phyloP scores from a whole-genome alignment of 2,113 vertebrate species.

The Pangasianodon gigas region DNA sequence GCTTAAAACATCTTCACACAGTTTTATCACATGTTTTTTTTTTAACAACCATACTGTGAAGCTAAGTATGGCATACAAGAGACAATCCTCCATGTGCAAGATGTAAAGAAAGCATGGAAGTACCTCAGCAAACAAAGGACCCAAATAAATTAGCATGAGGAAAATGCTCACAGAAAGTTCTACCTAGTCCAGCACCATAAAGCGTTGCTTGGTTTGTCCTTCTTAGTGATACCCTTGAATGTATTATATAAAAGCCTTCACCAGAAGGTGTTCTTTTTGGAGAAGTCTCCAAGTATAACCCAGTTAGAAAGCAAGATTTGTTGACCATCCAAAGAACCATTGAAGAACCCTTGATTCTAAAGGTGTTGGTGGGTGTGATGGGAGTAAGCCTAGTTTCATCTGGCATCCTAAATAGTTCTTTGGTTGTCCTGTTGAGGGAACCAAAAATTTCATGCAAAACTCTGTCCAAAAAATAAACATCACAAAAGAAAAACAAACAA shows the following conservation, averaged over 20 bases:
- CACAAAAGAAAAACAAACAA: background rate
- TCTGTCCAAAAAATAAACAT: background rate
- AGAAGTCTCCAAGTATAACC: background rate
- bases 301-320: background rate
- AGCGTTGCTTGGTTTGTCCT: background rate
- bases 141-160: constrained; percentile 71
- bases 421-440: background rate
- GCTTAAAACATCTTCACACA: constrained; percentile 27
- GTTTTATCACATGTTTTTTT: background rate
- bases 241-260: background rate
- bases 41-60: background rate
- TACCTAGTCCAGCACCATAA: background rate
- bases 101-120: constrained; percentile 57
- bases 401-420: background rate
- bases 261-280: background rate
- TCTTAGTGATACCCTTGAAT: background rate
- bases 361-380: background rate
- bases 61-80: background rate
- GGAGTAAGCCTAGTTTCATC: background rate
- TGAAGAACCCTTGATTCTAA: background rate
- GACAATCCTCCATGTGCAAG: background rate
- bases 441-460: background rate
- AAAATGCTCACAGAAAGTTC: constrained; percentile 27
- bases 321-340: background rate
- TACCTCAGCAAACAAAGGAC: constrained; percentile 61